Percentiles rank a stretch among this genome's conserved stretches.
These are phyloP conservation scores for Centropus bengalensis DNA, from an alignment of 2,113 vertebrate genomes.

Conservation along the genomic window DNA sequence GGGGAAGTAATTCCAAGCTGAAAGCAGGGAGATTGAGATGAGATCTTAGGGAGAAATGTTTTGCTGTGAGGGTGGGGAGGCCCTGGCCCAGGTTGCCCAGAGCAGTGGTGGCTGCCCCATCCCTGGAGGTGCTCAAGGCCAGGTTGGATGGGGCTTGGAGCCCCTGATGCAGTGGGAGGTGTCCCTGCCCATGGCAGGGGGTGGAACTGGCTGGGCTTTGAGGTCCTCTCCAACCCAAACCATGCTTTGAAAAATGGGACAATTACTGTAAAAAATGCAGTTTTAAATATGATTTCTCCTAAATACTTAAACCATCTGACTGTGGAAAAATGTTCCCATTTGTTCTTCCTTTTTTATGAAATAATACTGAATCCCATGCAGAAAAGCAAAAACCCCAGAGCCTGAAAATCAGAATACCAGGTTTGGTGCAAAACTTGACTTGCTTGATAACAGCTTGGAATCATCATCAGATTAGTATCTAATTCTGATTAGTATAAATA, in stretches of 20 bases:
- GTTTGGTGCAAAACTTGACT: background rate
- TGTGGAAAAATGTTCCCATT: background rate
- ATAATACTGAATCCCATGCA: background rate
- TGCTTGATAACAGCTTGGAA: background rate
- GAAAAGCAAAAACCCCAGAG: background rate
- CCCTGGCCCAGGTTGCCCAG: too few species aligned
- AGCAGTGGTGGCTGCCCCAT: too few species aligned
- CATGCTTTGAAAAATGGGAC: background rate
- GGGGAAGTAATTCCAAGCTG: too few species aligned
- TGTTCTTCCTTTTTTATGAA: background rate
- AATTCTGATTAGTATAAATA: background rate
- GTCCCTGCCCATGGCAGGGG: too few species aligned
- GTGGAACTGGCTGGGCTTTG: too few species aligned
- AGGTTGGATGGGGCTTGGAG: too few species aligned
- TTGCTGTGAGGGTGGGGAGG: too few species aligned
- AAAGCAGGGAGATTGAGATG: too few species aligned
- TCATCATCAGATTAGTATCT: background rate
- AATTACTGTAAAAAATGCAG: background rate
- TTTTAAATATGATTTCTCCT: background rate
- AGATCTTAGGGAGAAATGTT: too few species aligned
- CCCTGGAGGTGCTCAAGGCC: too few species aligned
- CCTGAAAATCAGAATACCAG: background rate
- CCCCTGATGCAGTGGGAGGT: too few species aligned
- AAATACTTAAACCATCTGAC: background rate
- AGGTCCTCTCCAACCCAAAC: too few species aligned